phyloP scores from a whole-genome alignment of 2,888 invertebrate species.

The Meghimatium bilineatum region DNA sequence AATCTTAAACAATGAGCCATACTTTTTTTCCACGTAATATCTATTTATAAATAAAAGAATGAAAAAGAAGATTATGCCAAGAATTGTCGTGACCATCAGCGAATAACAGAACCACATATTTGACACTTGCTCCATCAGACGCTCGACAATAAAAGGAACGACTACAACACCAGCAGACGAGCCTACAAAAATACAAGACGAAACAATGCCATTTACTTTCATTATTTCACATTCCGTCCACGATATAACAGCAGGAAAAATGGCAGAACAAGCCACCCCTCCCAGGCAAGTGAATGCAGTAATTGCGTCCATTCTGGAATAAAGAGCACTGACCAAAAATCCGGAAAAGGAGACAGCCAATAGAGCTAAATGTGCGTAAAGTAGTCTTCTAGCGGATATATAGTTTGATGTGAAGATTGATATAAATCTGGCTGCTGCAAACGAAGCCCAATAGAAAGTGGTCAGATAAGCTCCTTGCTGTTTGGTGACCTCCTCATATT shows the following conservation, averaged over 20 bases:
- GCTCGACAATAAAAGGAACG: conserved; percentile 71
- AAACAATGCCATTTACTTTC: conserved; percentile 74
- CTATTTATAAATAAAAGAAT: conserved; percentile 34
- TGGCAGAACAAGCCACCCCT: conserved; percentile 75
- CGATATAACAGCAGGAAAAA: conserved; percentile 76
- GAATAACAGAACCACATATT: conserved; percentile 73
- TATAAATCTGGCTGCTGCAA: conserved; percentile 73
- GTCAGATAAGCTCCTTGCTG: conserved; percentile 69
- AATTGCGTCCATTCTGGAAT: neutral
- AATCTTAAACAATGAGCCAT: neutral
- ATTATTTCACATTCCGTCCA: conserved; percentile 75
- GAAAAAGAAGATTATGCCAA: conserved; percentile 61
- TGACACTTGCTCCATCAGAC: conserved; percentile 66
- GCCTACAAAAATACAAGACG: conserved; percentile 73
- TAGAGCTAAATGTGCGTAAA: conserved; percentile 4
- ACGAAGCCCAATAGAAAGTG: conserved; percentile 77
- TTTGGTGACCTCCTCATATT: conserved; percentile 67
- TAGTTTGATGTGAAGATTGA: conserved; percentile 74
- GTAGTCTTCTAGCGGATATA: conserved; percentile 63
- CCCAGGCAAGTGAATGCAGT: conserved; percentile 53
- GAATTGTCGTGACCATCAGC: conserved; percentile 57
- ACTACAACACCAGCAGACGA: conserved; percentile 75
- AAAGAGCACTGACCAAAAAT: neutral
- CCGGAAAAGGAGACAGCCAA: neutral
- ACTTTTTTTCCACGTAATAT: neutral